A percentile compares a stretch with the other conserved stretches of the same genome.
Conservation (phyloP, 2,797 vertebrate species). For the Myiotriccus ornatus region DNA sequence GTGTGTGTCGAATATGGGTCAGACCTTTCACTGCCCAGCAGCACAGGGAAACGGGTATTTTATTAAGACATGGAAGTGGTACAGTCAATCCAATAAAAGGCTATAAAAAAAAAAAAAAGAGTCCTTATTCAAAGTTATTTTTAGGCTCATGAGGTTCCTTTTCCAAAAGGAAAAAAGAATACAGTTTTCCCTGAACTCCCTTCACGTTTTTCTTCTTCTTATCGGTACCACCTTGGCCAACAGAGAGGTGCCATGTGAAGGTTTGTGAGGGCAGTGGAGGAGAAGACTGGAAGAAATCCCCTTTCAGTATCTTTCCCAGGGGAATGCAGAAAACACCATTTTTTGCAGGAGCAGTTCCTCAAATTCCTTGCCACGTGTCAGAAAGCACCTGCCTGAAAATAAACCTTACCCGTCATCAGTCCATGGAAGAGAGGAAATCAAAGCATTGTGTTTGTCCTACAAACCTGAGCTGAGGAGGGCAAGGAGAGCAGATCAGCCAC, state of each 20-base stretch:
- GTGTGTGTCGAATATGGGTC: background rate
- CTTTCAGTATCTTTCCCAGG: accelerated
- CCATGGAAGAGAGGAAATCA: background rate
- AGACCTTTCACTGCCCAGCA: background rate
- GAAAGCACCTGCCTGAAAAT: background rate
- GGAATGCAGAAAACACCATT: background rate
- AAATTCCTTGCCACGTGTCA: accelerated
- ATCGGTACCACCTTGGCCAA: background rate
- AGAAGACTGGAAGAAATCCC: background rate
- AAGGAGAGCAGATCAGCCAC: accelerated
- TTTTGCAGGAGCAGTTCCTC: background rate
- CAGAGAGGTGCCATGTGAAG: accelerated
- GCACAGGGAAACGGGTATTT: background rate
- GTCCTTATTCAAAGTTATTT: background rate
- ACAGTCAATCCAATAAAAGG: background rate
- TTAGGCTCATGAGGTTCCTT: background rate
- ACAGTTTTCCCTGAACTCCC: background rate
- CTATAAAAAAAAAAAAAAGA: background rate
- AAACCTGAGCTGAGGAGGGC: background rate
- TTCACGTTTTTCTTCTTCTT: background rate
- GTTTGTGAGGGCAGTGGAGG: background rate
- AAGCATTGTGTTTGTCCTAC: background rate
- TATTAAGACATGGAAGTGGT: background rate
- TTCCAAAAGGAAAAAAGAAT: background rate
- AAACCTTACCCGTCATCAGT: background rate